Conservation (phyloP, 2,797 vertebrate genomes). For the Myotis vivesi region DNA sequence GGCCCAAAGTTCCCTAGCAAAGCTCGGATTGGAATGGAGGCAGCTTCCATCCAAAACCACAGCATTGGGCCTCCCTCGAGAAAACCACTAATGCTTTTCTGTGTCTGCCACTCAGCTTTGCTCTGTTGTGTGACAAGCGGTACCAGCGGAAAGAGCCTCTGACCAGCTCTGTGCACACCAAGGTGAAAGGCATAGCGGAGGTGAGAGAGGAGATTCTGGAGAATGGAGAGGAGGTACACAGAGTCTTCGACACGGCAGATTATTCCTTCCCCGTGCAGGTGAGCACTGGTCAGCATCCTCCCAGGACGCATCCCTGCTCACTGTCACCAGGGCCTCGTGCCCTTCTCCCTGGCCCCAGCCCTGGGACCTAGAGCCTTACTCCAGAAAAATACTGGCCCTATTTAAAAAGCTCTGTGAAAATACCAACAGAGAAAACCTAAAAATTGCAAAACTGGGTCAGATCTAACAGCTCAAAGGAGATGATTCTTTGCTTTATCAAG, state of each 20-base stretch:
- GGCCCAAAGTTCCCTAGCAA: neutral
- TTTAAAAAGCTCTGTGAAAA: conserved; percentile 65
- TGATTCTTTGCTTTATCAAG: conserved; percentile 34
- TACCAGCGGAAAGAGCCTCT: conserved; percentile 88
- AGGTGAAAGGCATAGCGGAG: conserved; percentile 88
- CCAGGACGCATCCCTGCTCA: neutral
- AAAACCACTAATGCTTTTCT: conserved; percentile 5
- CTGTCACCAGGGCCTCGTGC: neutral
- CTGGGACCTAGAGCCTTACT: neutral
- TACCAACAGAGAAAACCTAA: conserved; percentile 73
- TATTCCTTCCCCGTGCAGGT: conserved; percentile 87
- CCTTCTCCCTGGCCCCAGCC: neutral
- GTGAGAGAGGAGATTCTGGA: neutral
- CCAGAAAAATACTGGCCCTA: neutral
- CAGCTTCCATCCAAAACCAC: neutral
- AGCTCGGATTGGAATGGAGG: neutral
- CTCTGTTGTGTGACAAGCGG: conserved; percentile 82
- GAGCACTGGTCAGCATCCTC: conserved; percentile 14
- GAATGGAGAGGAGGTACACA: conserved; percentile 20
- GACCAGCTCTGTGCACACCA: conserved; percentile 89
- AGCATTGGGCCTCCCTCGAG: neutral
- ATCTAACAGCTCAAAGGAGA: conserved; percentile 47
- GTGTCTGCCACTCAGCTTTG: conserved; percentile 64
- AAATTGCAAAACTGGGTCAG: conserved; percentile 67
- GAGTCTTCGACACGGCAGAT: conserved; percentile 89